These are phyloP conservation scores for Carterocephalus palaemon DNA, from an alignment of 2,888 invertebrate genomes.

Conservation along the genomic window DNA sequence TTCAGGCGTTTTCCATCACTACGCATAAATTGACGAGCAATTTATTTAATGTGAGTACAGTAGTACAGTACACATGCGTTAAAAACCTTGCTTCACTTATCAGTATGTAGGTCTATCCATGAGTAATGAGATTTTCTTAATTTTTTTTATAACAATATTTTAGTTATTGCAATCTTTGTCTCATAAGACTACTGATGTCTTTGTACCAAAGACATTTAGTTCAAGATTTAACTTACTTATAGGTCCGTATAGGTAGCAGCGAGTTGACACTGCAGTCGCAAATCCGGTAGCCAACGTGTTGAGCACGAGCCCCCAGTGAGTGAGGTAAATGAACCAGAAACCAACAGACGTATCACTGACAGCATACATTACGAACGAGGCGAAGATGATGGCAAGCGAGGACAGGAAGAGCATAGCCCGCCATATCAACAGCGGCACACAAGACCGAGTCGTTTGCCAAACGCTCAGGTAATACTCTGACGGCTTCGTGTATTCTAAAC, in stretches of 20 bases:
- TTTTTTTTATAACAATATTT: no score
- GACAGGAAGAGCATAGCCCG: conserved; percentile 56
- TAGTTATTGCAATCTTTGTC: no score
- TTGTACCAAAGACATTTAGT: not conserved
- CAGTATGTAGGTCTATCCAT: no score
- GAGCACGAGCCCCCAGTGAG: conserved; percentile 73
- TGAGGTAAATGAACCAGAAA: conserved; percentile 76
- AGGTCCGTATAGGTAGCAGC: conserved; percentile 60
- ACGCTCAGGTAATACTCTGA: conserved; percentile 62
- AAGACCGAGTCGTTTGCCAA: conserved; percentile 65
- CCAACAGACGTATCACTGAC: conserved; percentile 38
- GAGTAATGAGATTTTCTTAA: no score
- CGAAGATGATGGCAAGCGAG: conserved; percentile 52
- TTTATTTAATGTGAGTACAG: no score
- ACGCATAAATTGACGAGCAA: no score
- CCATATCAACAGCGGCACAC: conserved; percentile 59
- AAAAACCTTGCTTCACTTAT: no score
- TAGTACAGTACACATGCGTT: no score
- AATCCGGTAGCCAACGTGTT: conserved; percentile 57
- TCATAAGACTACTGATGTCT: not conserved
- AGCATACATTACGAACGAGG: conserved; percentile 54
- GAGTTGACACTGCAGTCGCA: conserved; percentile 53
- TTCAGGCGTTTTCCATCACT: no score
- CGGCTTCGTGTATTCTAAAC: conserved; percentile 55
- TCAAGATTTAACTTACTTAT: conserved; percentile 53